Evolutionary conservation across 2,888 invertebrate genomes (phyloP), one percentile per base, ranked within the genome.

Genomic region (Netelia virgata): DNA sequence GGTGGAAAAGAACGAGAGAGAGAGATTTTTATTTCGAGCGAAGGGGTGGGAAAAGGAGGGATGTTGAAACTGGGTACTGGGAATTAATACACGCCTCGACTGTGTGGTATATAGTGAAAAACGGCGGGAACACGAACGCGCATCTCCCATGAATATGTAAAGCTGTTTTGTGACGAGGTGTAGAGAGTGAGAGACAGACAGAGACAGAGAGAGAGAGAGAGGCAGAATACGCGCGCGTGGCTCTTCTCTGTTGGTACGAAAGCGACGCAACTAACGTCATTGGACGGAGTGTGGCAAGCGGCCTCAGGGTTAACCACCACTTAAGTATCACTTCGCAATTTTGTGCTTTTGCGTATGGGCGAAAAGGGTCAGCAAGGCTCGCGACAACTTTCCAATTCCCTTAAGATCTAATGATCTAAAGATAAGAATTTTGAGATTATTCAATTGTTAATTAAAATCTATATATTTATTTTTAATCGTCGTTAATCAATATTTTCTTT

Each of bases 81-180:
- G 86, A 88, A 89, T 90, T 90, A 89, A 90, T 89, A 89, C 86
- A 87, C 82, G 87, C 87, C 84, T 83, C 85, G 82, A 84, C 86
- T 86, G 55, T 68, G 43, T 68, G 47, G 63, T 66, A 72, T 79
- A 59, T 66, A 70, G 66, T 43, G 20, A 69, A 57, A 83, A 72
- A 55, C 63, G 70, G 53, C 59, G 79, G 61, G 85, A 81, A 63
- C 66, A 73, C 83, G 72, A 73, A 75, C 79, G 74, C 50, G 73
- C 82, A 53, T 82, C 53, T 80, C 84, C 87, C 86, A 91, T 91
- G 90, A 91, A 91, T 91, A 91, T 91, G 90, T 90, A 91, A 91
- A 88, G 85, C 84, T 88, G 86, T 90, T 90, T 90, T 89, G 90
- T 87, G 88, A 89, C 86, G 88, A 87, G 87, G 88, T 87, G 86